A percentile compares a stretch with the other conserved stretches of the same genome.
These are phyloP conservation scores for Coreoperca whiteheadi DNA, from an alignment of 2,113 vertebrate species.

Conservation along the genomic window DNA sequence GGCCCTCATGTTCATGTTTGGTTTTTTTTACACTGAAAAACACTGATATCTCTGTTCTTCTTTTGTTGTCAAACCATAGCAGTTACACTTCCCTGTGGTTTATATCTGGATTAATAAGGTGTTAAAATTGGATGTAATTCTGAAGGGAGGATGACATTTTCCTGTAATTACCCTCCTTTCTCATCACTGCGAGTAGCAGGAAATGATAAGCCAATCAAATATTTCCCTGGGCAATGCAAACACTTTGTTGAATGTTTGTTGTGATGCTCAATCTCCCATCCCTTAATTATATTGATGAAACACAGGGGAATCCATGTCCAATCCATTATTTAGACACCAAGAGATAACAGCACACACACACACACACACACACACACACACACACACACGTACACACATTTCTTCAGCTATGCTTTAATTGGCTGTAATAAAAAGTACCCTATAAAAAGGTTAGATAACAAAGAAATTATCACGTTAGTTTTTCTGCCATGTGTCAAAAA, in stretches of 20 bases:
- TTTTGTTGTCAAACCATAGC: slow-evolving; percentile 9
- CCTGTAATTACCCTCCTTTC: slow-evolving; percentile 39
- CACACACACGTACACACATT: not conserved
- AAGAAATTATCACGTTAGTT: not conserved
- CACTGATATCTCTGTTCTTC: not conserved
- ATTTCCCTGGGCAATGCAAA: slow-evolving; percentile 41
- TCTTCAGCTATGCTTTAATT: slow-evolving; percentile 32
- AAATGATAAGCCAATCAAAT: slow-evolving; percentile 52
- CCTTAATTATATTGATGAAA: slow-evolving; percentile 53
- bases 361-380: not conserved
- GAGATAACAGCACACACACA: slow-evolving; percentile 13
- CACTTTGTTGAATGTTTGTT: slow-evolving; percentile 44
- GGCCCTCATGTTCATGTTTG: not conserved
- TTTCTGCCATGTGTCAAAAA: not conserved
- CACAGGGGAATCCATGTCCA: slow-evolving; percentile 38
- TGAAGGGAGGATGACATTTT: not conserved
- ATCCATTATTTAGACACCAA: slow-evolving; percentile 30
- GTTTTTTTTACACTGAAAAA: not conserved
- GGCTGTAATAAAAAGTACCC: slow-evolving; percentile 19
- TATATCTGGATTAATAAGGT: slow-evolving; percentile 37
- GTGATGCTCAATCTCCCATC: slow-evolving; percentile 33
- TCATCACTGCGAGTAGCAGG: slow-evolving; percentile 21
- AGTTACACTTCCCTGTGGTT: not conserved
- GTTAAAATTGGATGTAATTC: slow-evolving; percentile 20
- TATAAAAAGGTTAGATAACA: not conserved